A percentile compares a stretch with the other conserved stretches of the same genome.
Evolutionary conservation across 2,888 invertebrate species (phyloP).

Genomic region (Melanargia galathea): DNA sequence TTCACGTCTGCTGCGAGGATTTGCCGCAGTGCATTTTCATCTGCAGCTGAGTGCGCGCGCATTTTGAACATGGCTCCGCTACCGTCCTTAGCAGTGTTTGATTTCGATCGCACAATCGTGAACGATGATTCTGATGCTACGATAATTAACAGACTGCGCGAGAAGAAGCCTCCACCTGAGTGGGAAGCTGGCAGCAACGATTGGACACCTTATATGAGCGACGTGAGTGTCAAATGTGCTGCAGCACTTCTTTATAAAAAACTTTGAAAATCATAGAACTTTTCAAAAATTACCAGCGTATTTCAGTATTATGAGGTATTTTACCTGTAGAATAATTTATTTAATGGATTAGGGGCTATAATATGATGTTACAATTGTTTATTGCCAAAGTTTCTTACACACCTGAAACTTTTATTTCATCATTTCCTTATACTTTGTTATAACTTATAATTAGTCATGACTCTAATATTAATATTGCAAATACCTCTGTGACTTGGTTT

Average conservation of each 20-base stretch:
- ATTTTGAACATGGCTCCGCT: constrained; percentile 53
- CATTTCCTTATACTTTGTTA: no score
- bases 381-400: not conserved
- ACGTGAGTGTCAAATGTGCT: constrained; percentile 57
- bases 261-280: not conserved
- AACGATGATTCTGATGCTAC: constrained; percentile 74
- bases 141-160: constrained; percentile 66
- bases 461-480: no score
- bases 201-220: constrained; percentile 78
- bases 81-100: constrained; percentile 66
- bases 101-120: constrained; percentile 75
- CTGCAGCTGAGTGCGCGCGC: constrained; percentile 49
- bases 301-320: not conserved
- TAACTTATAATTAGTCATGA: no score
- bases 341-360: not conserved
- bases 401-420: not conserved
- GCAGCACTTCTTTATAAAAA: not conserved
- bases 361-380: not conserved
- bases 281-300: not conserved
- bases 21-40: constrained; percentile 47
- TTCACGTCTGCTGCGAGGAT: constrained; percentile 40
- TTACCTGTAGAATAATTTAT: not conserved
- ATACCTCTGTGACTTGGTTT: no score
- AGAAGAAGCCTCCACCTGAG: constrained; percentile 69
- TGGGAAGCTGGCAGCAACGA: constrained; percentile 66